Conservation (phyloP, 2,113 vertebrate genomes). For the Petrocephalus zakoni region DNA sequence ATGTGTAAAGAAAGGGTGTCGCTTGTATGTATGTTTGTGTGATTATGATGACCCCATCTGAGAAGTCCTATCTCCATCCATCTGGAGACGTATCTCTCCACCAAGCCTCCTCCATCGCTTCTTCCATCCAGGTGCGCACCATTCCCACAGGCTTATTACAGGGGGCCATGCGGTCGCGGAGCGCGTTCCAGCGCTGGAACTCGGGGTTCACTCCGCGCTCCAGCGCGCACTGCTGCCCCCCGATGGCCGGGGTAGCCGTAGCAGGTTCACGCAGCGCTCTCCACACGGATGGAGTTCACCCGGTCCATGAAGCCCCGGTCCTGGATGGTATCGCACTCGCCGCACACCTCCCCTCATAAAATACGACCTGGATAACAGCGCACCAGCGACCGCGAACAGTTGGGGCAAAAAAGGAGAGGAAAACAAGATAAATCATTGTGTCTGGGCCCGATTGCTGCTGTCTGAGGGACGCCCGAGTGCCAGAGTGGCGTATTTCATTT, state of each 20-base stretch:
- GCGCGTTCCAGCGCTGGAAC: constrained; percentile 60
- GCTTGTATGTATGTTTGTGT: background rate
- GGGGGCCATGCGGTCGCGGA: constrained; percentile 65
- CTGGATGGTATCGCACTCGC: constrained; percentile 65
- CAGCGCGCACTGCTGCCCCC: constrained; percentile 65
- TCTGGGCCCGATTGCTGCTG: background rate
- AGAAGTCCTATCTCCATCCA: background rate
- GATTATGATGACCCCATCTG: background rate
- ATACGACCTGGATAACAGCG: constrained; percentile 51
- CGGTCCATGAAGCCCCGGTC: constrained; percentile 61
- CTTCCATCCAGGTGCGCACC: constrained; percentile 39
- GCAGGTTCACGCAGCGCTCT: constrained; percentile 66
- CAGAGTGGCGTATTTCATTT: background rate
- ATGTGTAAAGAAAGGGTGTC: background rate
- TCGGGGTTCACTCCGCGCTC: constrained; percentile 58
- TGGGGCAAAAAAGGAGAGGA: background rate
- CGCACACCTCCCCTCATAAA: constrained; percentile 62
- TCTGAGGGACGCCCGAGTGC: background rate
- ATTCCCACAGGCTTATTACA: constrained; percentile 60
- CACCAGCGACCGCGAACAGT: background rate
- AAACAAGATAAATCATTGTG: background rate
- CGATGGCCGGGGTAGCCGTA: constrained; percentile 58
- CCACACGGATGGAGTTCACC: constrained; percentile 61
- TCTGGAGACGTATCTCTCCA: background rate
- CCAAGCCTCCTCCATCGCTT: too few species aligned